Conservation (phyloP, 1,140 invertebrate species). For the Uloborus diversus region DNA sequence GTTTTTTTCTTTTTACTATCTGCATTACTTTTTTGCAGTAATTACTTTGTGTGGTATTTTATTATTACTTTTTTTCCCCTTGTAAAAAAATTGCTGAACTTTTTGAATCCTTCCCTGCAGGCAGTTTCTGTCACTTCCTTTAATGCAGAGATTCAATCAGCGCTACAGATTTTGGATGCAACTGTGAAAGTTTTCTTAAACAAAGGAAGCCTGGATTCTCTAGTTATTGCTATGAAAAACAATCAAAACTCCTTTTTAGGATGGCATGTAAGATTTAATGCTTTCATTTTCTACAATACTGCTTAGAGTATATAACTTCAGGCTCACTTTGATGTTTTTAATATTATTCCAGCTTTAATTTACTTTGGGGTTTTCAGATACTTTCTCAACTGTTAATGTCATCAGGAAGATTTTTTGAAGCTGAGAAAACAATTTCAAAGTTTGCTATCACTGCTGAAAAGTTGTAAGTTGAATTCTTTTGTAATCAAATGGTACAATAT, state of each 20-base stretch:
- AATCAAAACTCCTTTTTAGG: slow-evolving; percentile 43
- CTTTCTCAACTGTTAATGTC: slow-evolving; percentile 8
- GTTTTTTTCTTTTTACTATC: no score
- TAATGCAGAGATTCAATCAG: slow-evolving; percentile 25
- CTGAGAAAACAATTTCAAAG: slow-evolving; percentile 34
- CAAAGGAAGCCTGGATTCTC: slow-evolving; percentile 28
- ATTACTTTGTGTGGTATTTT: no score
- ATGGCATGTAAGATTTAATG: slow-evolving; percentile 18
- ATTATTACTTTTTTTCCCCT: no score
- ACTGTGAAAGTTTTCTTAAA: slow-evolving; percentile 27
- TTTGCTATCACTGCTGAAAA: slow-evolving; percentile 32
- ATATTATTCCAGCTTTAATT: neutral
- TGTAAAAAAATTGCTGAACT: no score
- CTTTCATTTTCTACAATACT: neutral
- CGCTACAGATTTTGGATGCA: slow-evolving; percentile 31
- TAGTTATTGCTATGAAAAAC: slow-evolving; percentile 26
- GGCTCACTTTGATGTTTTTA: neutral
- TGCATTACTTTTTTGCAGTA: no score
- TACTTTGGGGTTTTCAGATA: slow-evolving; percentile 1
- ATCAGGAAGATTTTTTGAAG: slow-evolving; percentile 25
- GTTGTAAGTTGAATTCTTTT: slow-evolving; percentile 6
- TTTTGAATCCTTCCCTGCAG: no score
- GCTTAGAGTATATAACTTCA: neutral
- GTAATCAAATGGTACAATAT: neutral
- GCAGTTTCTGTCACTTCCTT: slow-evolving; percentile 21